Percentiles rank a stretch among this genome's conserved stretches.
Evolutionary conservation across 2,113 vertebrate genomes (phyloP).

Genomic region (Oceanodroma tethys): DNA sequence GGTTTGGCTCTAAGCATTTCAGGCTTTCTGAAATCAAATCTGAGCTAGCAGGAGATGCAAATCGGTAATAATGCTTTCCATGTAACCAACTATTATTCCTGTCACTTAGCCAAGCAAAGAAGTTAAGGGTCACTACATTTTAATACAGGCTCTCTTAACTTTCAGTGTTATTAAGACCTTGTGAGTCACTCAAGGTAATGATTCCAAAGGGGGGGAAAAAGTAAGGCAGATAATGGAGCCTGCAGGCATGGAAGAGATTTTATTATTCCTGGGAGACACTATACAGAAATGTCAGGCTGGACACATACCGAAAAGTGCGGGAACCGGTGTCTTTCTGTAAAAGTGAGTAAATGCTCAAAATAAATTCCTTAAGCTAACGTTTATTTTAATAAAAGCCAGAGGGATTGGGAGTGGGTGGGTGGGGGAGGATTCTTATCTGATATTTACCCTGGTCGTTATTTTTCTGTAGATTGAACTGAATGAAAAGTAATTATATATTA

Average conservation of each 20-base stretch:
- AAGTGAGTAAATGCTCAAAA: not conserved
- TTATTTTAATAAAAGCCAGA: not conserved
- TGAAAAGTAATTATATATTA: not conserved
- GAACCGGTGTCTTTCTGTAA: not conserved
- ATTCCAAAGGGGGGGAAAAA: not conserved
- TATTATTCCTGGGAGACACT: not conserved
- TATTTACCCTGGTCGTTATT: not conserved
- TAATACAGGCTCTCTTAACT: not conserved
- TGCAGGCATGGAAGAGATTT: not conserved
- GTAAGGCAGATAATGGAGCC: not conserved
- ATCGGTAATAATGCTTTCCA: not conserved
- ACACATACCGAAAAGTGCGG: not conserved
- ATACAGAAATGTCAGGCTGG: not conserved
- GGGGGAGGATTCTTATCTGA: not conserved
- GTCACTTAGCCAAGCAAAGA: not conserved
- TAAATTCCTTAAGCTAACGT: not conserved
- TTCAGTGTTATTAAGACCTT: not conserved
- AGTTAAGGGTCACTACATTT: not conserved
- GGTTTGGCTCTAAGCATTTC: not conserved
- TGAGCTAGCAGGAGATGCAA: not conserved
- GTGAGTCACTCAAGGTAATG: not conserved
- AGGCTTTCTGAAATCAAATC: not conserved
- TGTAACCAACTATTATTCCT: not conserved
- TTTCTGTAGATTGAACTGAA: not conserved
- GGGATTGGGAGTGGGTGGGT: fast-evolving